Percentiles rank a stretch among this genome's conserved stretches.
Conservation (phyloP, 2,113 vertebrate genomes). For the Crocuta crocuta region DNA sequence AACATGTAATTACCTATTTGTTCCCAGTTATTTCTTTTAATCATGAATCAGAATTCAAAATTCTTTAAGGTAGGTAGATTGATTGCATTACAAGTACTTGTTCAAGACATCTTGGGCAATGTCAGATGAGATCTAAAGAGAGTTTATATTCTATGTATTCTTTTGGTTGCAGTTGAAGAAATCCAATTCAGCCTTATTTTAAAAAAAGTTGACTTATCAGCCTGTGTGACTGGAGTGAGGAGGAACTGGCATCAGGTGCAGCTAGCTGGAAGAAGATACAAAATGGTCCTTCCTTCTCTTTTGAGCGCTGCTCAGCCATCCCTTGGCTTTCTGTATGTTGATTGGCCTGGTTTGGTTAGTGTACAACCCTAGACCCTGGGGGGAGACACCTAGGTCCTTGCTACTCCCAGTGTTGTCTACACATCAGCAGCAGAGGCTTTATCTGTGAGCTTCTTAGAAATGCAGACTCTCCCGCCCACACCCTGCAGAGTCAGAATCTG, state of each 20-base stretch:
- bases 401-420: not conserved
- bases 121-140: not conserved
- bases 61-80: not conserved
- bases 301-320: no score
- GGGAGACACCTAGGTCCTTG: not conserved
- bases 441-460: not conserved
- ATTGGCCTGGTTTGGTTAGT: not conserved
- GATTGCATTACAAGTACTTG: no score
- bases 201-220: not conserved
- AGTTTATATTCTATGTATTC: not conserved
- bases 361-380: no score
- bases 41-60: not conserved
- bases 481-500: not conserved
- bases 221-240: not conserved
- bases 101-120: not conserved
- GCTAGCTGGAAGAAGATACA: not conserved
- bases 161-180: constrained; percentile 10
- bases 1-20: not conserved
- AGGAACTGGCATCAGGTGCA: not conserved
- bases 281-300: not conserved
- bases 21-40: constrained; percentile 16
- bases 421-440: not conserved
- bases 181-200: not conserved
- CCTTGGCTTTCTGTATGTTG: not conserved
- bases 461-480: not conserved